A percentile compares a stretch with the other conserved stretches of the same genome.
These are phyloP conservation scores for Margarornis squamiger DNA, from an alignment of 2,797 vertebrate genomes.

Conservation along the genomic window DNA sequence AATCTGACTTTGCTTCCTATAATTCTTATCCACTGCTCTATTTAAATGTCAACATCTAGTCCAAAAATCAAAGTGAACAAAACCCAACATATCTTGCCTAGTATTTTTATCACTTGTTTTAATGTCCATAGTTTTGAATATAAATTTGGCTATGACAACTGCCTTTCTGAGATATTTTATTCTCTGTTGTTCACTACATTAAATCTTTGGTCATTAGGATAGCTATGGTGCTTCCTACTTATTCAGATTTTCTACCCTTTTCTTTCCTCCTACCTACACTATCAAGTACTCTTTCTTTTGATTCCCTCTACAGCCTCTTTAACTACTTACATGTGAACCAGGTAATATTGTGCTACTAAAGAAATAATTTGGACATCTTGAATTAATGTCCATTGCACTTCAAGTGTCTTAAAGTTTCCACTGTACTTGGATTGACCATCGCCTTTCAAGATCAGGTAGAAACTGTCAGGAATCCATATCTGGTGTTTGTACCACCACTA, in stretches of 20 bases:
- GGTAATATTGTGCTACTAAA: not conserved
- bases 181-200: not conserved
- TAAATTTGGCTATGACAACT: not conserved
- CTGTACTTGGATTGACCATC: not conserved
- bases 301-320: not conserved
- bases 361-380: not conserved
- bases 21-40: not conserved
- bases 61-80: not conserved
- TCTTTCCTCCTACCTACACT: not conserved
- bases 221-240: not conserved
- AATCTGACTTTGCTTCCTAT: slow-evolving; percentile 41
- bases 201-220: not conserved
- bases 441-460: not conserved
- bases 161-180: not conserved
- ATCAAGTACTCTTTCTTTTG: not conserved
- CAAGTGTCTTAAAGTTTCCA: not conserved
- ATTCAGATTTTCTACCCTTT: not conserved
- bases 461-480: not conserved
- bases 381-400: not conserved
- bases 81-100: fast-evolving
- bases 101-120: not conserved
- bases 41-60: not conserved
- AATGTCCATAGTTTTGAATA: not conserved
- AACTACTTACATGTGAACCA: not conserved
- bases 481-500: not conserved